Evolutionary conservation across 2,888 invertebrate species (phyloP).

Genomic region (Papilio gigon): DNA sequence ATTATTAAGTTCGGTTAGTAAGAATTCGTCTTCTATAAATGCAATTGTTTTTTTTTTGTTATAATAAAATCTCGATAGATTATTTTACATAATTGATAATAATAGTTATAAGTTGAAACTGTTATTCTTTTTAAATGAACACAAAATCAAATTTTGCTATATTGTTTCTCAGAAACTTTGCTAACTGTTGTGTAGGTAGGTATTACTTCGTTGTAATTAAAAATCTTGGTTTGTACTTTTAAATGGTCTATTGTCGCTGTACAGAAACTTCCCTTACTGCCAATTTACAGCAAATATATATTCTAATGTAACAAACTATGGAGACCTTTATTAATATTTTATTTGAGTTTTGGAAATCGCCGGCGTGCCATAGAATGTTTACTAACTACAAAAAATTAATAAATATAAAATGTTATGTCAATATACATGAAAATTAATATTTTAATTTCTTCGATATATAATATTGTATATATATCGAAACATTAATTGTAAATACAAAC

Average conservation of each 20-base stretch:
- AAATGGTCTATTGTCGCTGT: conserved; percentile 13
- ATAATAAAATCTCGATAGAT: conserved; percentile 71
- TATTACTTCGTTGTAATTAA: conserved; percentile 17
- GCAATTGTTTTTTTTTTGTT: conserved; percentile 62
- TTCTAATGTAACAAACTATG: conserved; percentile 38
- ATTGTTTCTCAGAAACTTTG: conserved; percentile 27
- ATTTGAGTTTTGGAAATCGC: conserved; percentile 48
- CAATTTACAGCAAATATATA: conserved; percentile 56
- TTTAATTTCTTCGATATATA: conserved; percentile 43
- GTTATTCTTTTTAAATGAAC: conserved; percentile 40
- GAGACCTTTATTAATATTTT: conserved; percentile 42
- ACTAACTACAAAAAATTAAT: conserved; percentile 38
- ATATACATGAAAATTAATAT: conserved; percentile 40
- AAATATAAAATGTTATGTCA: conserved; percentile 37
- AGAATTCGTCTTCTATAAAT: conserved; percentile 57
- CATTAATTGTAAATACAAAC: conserved; percentile 60
- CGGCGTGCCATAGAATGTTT: conserved; percentile 67
- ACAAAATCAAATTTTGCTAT: conserved; percentile 33
- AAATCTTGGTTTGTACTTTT: conserved; percentile 36
- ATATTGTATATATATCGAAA: conserved; percentile 44
- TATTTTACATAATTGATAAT: conserved; percentile 46
- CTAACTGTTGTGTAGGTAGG: conserved; percentile 35
- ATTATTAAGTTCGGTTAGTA: conserved; percentile 44
- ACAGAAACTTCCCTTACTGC: conserved; percentile 55
- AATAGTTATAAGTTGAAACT: conserved; percentile 51